Percentiles rank a stretch among this genome's conserved stretches.
phyloP scores from a whole-genome alignment of 2,888 invertebrate species.

The Heteromyza rotundicornis region DNA sequence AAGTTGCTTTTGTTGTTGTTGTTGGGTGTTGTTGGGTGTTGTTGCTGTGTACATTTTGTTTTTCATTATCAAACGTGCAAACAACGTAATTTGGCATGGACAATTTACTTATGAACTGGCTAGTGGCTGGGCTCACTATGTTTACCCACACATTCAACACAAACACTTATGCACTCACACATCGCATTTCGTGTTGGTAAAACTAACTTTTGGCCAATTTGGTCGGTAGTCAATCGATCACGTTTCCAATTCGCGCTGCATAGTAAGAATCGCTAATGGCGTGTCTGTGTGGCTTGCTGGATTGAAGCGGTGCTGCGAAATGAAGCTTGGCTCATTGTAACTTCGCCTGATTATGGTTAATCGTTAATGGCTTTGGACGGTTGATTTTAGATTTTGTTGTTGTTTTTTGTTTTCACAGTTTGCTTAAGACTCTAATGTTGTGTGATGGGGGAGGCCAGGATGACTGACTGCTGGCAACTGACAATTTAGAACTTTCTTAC shows the following conservation, averaged over 20 bases:
- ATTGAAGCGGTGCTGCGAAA: too few species aligned
- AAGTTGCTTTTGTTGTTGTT: slow-evolving; percentile 1
- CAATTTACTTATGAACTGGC: slow-evolving; percentile 19
- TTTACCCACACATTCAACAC: slow-evolving; percentile 11
- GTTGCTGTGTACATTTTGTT: slow-evolving; percentile 28
- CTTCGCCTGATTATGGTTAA: slow-evolving; percentile 18
- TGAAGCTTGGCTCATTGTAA: slow-evolving; percentile 30
- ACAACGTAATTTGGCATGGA: slow-evolving; percentile 48
- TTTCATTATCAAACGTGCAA: slow-evolving; percentile 52
- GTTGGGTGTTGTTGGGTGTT: background rate
- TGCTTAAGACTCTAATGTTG: slow-evolving; percentile 35
- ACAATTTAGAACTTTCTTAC: slow-evolving; percentile 50
- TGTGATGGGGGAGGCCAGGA: background rate
- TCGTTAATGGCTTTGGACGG: slow-evolving; percentile 39
- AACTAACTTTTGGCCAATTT: slow-evolving; percentile 26
- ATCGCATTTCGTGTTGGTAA: slow-evolving; percentile 3
- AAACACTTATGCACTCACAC: too few species aligned
- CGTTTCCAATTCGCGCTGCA: slow-evolving; percentile 39
- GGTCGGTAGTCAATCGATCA: slow-evolving; percentile 57
- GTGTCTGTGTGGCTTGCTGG: too few species aligned
- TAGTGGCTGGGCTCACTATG: background rate
- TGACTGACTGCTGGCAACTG: slow-evolving; percentile 24
- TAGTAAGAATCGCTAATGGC: slow-evolving; percentile 8
- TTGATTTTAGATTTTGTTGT: too few species aligned
- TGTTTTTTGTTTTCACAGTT: slow-evolving; percentile 33